Base-by-base conservation (phyloP, 1,140 invertebrate genomes). In the Lucilia cuprina region DNA sequence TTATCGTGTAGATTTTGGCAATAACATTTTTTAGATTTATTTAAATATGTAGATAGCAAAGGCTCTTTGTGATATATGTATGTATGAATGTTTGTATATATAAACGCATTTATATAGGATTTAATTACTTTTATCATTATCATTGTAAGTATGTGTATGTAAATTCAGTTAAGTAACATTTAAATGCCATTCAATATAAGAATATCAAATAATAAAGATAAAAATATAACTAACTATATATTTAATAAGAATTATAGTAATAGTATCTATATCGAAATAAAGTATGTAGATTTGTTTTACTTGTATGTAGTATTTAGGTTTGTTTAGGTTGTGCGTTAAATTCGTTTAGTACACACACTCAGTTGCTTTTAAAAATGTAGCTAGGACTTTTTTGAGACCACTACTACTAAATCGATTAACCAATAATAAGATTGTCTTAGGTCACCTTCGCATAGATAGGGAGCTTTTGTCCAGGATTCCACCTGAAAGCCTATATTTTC, bases 391-490 rank as follows among this genome's bases (percentile, higher is more conserved):
- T 91, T 91, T 14, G 90, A 91, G 84, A 95, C 88, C 50, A 95
- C 92, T 88, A 98, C 96, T 19, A 98, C 91, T n/a, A 94, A 94
- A 92, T 98, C 97, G 86, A 96, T 93, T n/a, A 98, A 91, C 92
- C 96, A 96, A 91, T 98, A 98, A 89, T 95, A 98, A 5, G 96
- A 94, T 89, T 97, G 96, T 82, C 94, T 92, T 1, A 98, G 89
- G 89, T 98, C 97, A 2, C 97, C 97, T 92, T 98, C 97, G 91
- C 97, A 98, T 14, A 98, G 91, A 91, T 98, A 98, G 10, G 97
- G 97, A 17, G 98, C 91, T 90, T 95, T 94, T n/a, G 96, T 95
- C 95, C 97, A 98, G 2, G 92, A 92, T 21, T 95, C 91, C 1
- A 98, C 92, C 74, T 93, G 91, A 87, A 97, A 96, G 0, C 96